phyloP scores from a whole-genome alignment of 2,888 invertebrate genomes.

The Nudaria mundana region DNA sequence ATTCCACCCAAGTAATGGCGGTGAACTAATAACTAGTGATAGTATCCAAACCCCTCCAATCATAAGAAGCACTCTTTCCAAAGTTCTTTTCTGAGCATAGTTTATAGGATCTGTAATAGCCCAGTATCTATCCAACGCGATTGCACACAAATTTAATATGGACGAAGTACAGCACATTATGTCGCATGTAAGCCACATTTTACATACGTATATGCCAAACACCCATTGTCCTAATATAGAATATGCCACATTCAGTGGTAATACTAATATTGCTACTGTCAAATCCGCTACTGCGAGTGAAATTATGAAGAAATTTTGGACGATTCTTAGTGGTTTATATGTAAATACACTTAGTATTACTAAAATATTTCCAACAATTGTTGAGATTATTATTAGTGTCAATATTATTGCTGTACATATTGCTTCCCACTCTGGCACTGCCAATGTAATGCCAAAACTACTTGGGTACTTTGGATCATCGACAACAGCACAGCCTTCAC shows the following conservation, averaged over 20 bases:
- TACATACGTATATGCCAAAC: slow-evolving; percentile 95
- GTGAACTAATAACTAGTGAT: slow-evolving; percentile 93
- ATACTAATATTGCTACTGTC: slow-evolving; percentile 93
- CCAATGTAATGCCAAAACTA: slow-evolving; percentile 86
- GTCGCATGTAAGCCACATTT: slow-evolving; percentile 97
- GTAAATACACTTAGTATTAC: slow-evolving; percentile 98
- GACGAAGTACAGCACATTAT: slow-evolving; percentile 98
- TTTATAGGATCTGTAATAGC: slow-evolving; percentile 97
- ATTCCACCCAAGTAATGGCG: slow-evolving; percentile 95
- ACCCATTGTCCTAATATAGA: slow-evolving; percentile 95
- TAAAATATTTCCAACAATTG: slow-evolving; percentile 94
- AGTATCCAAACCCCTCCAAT: slow-evolving; percentile 93
- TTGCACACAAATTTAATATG: slow-evolving; percentile 95
- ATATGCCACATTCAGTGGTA: slow-evolving; percentile 96
- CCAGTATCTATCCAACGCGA: slow-evolving; percentile 97
- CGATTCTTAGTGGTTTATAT: slow-evolving; percentile 94
- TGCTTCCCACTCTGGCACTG: slow-evolving; percentile 92
- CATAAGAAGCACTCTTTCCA: slow-evolving; percentile 91
- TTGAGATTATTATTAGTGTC: slow-evolving; percentile 91
- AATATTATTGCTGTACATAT: slow-evolving; percentile 90
- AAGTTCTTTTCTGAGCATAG: slow-evolving; percentile 94
- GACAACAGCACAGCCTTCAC: slow-evolving; percentile 64
- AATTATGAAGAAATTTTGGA: slow-evolving; percentile 98
- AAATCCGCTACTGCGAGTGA: slow-evolving; percentile 96
- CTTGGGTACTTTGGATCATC: slow-evolving; percentile 81